Conservation (phyloP, 2,888 invertebrate species). For the Odontocolon sp. region DNA sequence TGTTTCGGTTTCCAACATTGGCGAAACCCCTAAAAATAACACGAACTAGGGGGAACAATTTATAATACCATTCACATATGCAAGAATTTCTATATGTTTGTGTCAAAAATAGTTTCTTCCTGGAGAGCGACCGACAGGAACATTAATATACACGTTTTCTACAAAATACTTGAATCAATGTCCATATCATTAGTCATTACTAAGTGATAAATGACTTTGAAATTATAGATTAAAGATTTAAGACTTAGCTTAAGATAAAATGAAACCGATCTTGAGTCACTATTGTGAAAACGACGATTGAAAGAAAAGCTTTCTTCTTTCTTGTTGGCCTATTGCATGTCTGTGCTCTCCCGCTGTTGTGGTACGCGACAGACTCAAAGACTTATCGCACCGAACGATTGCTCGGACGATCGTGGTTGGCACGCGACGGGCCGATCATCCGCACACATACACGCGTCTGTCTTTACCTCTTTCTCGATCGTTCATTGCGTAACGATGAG, state of each 20-base stretch:
- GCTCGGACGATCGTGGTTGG: slow-evolving; percentile 54
- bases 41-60: no score
- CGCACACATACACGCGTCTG: background rate
- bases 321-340: slow-evolving; percentile 44
- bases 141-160: no score
- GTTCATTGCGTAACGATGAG: slow-evolving; percentile 4
- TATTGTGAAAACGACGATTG: background rate
- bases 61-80: no score
- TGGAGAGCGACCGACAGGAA: no score
- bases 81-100: no score
- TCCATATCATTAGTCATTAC: background rate
- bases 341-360: slow-evolving; percentile 42
- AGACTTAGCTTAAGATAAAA: slow-evolving; percentile 12
- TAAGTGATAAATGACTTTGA: no score
- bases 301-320: slow-evolving; percentile 21
- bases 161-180: no score
- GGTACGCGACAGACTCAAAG: slow-evolving; percentile 46
- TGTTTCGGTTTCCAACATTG: slow-evolving; percentile 28
- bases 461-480: slow-evolving; percentile 14
- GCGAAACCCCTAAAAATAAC: slow-evolving; percentile 3
- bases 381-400: slow-evolving; percentile 62
- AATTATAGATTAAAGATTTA: no score
- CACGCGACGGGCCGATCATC: slow-evolving; percentile 59
- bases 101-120: no score
- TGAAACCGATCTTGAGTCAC: no score